A percentile compares a stretch with the other conserved stretches of the same genome.
Conservation (phyloP, 2,888 invertebrate species). For the Ctena decussata region DNA sequence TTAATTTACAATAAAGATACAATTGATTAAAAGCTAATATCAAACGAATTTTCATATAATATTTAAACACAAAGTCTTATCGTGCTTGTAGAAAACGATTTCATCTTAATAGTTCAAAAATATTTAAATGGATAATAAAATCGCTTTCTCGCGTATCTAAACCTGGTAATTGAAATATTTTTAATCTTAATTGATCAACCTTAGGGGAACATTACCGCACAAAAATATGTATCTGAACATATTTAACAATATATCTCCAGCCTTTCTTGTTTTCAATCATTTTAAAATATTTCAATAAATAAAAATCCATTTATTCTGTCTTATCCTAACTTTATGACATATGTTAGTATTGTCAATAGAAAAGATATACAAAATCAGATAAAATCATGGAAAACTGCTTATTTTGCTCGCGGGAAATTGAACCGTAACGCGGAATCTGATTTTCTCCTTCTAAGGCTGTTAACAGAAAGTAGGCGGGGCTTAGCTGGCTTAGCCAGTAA, state of each 20-base stretch:
- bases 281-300: constrained; percentile 44
- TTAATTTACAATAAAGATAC: neutral
- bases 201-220: constrained; percentile 7
- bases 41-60: constrained; percentile 14
- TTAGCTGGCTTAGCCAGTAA: constrained; percentile 31
- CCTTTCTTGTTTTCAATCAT: constrained; percentile 6
- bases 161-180: constrained; percentile 26
- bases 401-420: constrained; percentile 33
- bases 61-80: neutral
- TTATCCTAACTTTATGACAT: constrained; percentile 65
- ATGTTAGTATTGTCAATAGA: constrained; percentile 59
- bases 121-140: constrained; percentile 60
- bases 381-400: constrained; percentile 43
- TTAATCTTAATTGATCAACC: constrained; percentile 27
- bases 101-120: constrained; percentile 42
- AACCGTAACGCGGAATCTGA: neutral
- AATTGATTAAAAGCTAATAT: neutral
- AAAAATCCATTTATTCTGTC: constrained; percentile 28
- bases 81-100: neutral
- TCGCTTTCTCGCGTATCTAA: constrained; percentile 21
- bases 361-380: constrained; percentile 62
- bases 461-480: constrained; percentile 39
- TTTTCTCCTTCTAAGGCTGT: constrained; percentile 5
- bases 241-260: constrained; percentile 3
- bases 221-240: constrained; percentile 12